Evolutionary conservation across 2,797 vertebrate genomes (phyloP), one percentile per base, ranked within the genome.

Genomic region (Spondyliosoma cantharus): DNA sequence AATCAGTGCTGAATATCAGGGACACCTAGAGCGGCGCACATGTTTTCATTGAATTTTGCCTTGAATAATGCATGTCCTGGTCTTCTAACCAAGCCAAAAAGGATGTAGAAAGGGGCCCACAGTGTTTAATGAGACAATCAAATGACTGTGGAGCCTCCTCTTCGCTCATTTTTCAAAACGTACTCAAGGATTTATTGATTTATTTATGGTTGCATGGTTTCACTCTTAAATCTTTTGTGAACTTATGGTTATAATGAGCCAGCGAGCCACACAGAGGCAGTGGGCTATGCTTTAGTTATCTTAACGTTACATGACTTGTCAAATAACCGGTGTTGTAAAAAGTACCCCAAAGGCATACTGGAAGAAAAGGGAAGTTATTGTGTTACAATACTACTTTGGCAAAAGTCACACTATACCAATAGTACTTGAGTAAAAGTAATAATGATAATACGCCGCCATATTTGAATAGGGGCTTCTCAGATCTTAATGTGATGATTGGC

Each of bases 121-220:
- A 14, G 52, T 58, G 22, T 72, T 66, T 7, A 48, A 48, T 48
- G 27, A 61, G 9, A 42, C 5, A 5, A 19, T 29, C 22, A 17
- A 19, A 62, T 50, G 6, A 61, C 13, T 50, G 0, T 15, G 13
- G 15, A 45, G 17, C 1, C 4, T 20, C 17, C 12, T 25, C 14
- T 16, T n/a, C 1, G 11, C 17, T 45, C n/a, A 6, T 16, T n/a
- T 32, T 22, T 29, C 24, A 53, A 1, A 24, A 24, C 54, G 17
- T 24, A 78, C 3, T 45, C 1, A 42, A 49, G 62, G 57, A 29
- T 70, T 45, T 37, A 60, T 60, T 60, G 48, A 67, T 61, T 29
- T 16, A 19, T 53, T 60, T 71, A 3, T 3, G 5, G 5, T 14
- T 64, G 45, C 43, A 42, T 57, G 49, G 48, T 11, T 4, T 45